Base-by-base conservation (phyloP, 2,797 vertebrate species). In the Alcedo quadribrachys region DNA sequence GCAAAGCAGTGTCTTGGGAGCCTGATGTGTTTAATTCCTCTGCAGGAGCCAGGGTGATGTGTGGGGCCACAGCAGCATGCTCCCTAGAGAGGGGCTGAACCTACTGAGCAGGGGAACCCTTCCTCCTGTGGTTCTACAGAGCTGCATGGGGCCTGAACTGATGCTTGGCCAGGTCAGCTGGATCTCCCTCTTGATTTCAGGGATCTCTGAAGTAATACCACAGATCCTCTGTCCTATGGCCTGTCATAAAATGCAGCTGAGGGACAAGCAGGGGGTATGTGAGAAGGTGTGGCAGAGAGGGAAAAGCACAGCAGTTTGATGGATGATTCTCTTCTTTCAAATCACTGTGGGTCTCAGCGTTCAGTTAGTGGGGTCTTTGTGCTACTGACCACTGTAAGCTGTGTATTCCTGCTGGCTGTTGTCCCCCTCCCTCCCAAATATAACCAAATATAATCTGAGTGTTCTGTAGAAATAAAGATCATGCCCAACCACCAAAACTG, bases 401-500 rank as follows among this genome's bases (percentile, higher is more conserved):
- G 19, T 43, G 22, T 81, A 3, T 15, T 50, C 43, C 46, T n/a
- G 1, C 58, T 20, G 18, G 24, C 27, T 46, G 8, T 8, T 35
- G 24, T 37, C 48, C 37, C 53, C 27, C 80, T 15, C 3, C 5
- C 53, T 58, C 66, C 77, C 61, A 43, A 2, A 15, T 6, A 12
- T 3, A 71, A 66, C 33, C 30, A 1, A n/a, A n/a, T n/a, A n/a
- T n/a, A n/a, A 57, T 24, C 24, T 51, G 16, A 21, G 32, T 14
- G 54, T 46, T 48, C 8, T 19, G 32, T 48, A 15, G 27, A 28
- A 93, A 95, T 94, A 93, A 96, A 95, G 6, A 20, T 68, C 6
- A 3, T 35, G 46, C 16, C 51, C 18, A 48, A 20, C 22, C 15
- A 17, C 43, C 8, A 30, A 30, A 30, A 1, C 33, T 1, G 4